These are phyloP conservation scores for Cnemophilus loriae DNA, from an alignment of 2,113 vertebrate species.

Conservation along the genomic window DNA sequence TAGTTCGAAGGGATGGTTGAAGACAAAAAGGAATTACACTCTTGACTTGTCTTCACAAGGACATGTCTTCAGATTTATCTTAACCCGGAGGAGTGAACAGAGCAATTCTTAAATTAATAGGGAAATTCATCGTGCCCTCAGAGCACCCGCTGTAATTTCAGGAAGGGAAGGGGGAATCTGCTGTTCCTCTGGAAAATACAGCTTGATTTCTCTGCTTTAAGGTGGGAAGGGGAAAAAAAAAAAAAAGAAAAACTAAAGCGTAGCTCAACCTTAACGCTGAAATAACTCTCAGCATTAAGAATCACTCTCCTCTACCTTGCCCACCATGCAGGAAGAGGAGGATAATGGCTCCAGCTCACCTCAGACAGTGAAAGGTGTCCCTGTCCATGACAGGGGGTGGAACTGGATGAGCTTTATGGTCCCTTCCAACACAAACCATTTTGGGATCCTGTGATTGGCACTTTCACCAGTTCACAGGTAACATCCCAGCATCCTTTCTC, in stretches of 20 bases:
- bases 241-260: background rate
- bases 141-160: background rate
- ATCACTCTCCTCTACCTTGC: background rate
- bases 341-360: background rate
- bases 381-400: background rate
- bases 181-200: background rate
- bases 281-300: background rate
- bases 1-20: background rate
- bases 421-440: background rate
- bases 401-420: background rate
- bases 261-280: background rate
- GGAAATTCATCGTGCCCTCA: background rate
- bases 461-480: background rate
- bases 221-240: fast-evolving
- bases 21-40: background rate
- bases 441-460: background rate
- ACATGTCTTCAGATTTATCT: background rate
- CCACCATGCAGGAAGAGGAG: background rate
- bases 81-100: background rate
- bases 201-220: background rate
- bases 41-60: background rate
- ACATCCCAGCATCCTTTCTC: background rate
- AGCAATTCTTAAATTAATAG: background rate
- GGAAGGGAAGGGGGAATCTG: background rate
- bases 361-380: background rate